A percentile compares a stretch with the other conserved stretches of the same genome.
phyloP scores from a whole-genome alignment of 2,888 invertebrate genomes.

The Thereva unica region DNA sequence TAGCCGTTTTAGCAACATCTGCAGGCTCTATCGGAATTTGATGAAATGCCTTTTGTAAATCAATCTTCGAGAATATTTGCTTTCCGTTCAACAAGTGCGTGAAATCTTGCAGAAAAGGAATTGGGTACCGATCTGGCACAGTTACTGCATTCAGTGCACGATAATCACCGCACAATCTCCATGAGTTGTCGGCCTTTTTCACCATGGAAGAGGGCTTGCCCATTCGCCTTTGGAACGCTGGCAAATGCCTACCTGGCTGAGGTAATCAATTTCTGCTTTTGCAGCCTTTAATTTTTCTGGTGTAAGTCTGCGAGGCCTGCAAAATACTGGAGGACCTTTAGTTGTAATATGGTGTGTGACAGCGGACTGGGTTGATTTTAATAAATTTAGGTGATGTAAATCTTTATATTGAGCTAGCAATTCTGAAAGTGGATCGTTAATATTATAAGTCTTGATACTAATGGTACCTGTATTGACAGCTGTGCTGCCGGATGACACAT shows the following conservation, averaged over 20 bases:
- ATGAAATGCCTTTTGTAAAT: conserved; percentile 46
- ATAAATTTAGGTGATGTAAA: too few species aligned
- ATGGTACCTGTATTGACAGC: not conserved
- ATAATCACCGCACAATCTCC: conserved; percentile 49
- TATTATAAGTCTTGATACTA: not conserved
- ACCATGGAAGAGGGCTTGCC: conserved; percentile 48
- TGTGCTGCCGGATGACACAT: not conserved
- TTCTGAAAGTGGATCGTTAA: too few species aligned
- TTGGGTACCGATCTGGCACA: conserved; percentile 48
- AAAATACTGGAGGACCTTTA: conserved; percentile 1
- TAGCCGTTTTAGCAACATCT: conserved; percentile 32
- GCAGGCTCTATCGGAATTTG: conserved; percentile 31
- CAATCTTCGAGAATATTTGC: conserved; percentile 44
- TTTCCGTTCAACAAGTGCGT: conserved; percentile 42
- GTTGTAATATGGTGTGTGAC: conserved; percentile 24
- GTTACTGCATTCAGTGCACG: conserved; percentile 46
- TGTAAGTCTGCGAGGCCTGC: conserved; percentile 42
- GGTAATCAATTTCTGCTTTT: conserved; percentile 5
- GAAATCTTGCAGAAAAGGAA: conserved; percentile 44
- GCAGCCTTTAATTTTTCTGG: conserved; percentile 37
- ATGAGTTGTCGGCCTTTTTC: conserved; percentile 41
- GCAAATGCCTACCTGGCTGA: conserved; percentile 52
- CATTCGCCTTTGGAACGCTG: too few species aligned
- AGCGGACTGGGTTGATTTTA: too few species aligned
- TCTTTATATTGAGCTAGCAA: too few species aligned